Evolutionary conservation across 2,797 vertebrate species (phyloP), one percentile per base, ranked within the genome.

Genomic region (Amniataba percoides): DNA sequence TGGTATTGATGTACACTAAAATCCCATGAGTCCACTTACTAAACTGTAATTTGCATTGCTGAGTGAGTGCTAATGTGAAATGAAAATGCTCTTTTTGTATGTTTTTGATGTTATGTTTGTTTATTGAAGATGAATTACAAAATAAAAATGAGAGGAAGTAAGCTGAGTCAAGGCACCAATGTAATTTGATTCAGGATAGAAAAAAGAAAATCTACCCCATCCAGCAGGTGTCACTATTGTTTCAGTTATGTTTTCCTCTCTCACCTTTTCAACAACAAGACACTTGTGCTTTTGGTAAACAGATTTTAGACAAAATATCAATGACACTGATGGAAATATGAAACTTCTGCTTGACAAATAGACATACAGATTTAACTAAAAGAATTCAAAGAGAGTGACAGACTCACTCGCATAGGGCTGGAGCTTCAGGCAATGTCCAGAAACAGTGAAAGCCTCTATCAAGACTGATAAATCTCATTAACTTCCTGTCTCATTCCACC

Each of bases 51-150:
- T 71, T 74, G 40, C 57, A 64, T 74, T 82, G 73, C 53, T 43
- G 78, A 87, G 63, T 82, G 60, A 85, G 46, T 73, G 39, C 27
- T 68, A 75, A 80, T 85, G 88, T 90, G 76, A 85, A 79, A 72
- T 79, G 4, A 49, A 68, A 16, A 48, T 78, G 62, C 34, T 88
- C 88, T 85, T 64, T 60, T 81, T 89, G 81, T 82, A 84, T 83
- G 27, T 88, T 92, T 86, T n/a, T 83, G 18, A 84, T 88, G 88
- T 89, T 67, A 83, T 82, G 56, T 78, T 78, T 66, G 86, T 80
- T 88, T 46, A 63, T 78, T 74, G 77, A 19, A 62, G 34, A 73
- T 81, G 53, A 72, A 87, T 89, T 81, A 56, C n/a, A 57, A 81
- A 88, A 78, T 52, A 76, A 92, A 91, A 82, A 19, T 2, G 19